A percentile compares a stretch with the other conserved stretches of the same genome.
Conservation (phyloP, 2,113 vertebrate genomes). For the Rattus norvegicus region GRCr8 NC_086022.1:152810501-152811000, state of each 20-base stretch:
- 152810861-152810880: neutral
- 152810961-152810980: neutral
- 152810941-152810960: neutral
- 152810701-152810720: neutral
- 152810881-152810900: neutral
- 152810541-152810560: neutral
- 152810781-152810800: neutral
- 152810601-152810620: too few relatives aligned
- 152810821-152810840: neutral
- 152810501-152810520: neutral
- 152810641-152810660: neutral
- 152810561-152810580: neutral
- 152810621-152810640: neutral
- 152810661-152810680: neutral
- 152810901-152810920: neutral
- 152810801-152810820: neutral
- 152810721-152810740: neutral
- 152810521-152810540: neutral
- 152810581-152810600: neutral
- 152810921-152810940: neutral
- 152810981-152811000: neutral
- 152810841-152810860: neutral
- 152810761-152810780: neutral
- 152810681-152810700: neutral
- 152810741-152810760: neutral